Evolutionary conservation across 2,797 vertebrate genomes (phyloP).

Genomic region (Pangasius macronema): DNA sequence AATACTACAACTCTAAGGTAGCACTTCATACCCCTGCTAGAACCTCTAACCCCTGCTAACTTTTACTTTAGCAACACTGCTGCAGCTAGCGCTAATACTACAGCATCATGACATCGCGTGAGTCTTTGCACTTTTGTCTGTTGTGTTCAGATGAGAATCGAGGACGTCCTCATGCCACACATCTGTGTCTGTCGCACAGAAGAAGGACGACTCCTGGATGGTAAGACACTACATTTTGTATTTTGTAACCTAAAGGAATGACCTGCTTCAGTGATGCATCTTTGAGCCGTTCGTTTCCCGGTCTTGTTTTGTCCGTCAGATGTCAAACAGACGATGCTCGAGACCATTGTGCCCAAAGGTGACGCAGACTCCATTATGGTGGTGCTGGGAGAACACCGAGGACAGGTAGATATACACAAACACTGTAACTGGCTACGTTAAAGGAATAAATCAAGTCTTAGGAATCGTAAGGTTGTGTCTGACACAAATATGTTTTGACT

Average conservation of each 20-base stretch:
- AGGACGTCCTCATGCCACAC: slow-evolving; percentile 82
- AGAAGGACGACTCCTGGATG: slow-evolving; percentile 82
- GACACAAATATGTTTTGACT: background rate
- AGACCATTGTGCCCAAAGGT: slow-evolving; percentile 85
- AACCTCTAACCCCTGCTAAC: background rate
- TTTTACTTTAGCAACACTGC: background rate
- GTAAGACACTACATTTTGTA: slow-evolving; percentile 64
- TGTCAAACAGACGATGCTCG: slow-evolving; percentile 85
- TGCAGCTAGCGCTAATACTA: no score
- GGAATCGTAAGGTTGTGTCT: no score
- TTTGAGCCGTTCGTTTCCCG: background rate
- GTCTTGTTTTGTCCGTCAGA: slow-evolving; percentile 63
- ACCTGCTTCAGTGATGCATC: background rate
- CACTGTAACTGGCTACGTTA: background rate
- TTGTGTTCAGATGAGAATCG: slow-evolving; percentile 80
- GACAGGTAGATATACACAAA: slow-evolving; percentile 64
- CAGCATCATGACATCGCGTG: background rate
- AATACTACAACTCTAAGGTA: slow-evolving; percentile 94
- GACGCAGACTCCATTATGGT: slow-evolving; percentile 74
- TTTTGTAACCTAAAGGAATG: background rate
- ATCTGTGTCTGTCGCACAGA: slow-evolving; percentile 87
- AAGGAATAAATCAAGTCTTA: background rate
- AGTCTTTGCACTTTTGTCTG: background rate
- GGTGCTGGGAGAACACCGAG: slow-evolving; percentile 72
- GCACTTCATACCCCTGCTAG: background rate